phyloP scores from a whole-genome alignment of 2,113 vertebrate species.

The Potamarius usumacintae region DNA sequence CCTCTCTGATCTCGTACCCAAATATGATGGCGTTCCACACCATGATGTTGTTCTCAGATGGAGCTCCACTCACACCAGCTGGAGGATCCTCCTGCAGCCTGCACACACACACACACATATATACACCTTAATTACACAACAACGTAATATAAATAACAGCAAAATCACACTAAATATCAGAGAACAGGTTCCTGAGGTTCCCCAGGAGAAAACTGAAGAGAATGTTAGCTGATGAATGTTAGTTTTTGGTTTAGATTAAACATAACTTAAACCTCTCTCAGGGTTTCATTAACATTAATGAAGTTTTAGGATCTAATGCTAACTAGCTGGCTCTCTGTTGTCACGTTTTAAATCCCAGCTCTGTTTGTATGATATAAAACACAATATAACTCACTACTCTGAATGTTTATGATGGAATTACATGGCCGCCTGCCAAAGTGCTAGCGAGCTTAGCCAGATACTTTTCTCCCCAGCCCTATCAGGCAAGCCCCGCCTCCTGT shows the following conservation, averaged over 20 bases:
- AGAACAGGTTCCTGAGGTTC: neutral
- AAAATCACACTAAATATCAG: neutral
- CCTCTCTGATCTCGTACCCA: conserved; percentile 74
- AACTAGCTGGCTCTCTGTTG: neutral
- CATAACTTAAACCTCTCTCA: neutral
- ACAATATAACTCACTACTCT: neutral
- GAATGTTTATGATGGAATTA: neutral
- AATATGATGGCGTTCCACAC: conserved; percentile 98
- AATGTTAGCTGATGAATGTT: neutral
- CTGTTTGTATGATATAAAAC: neutral
- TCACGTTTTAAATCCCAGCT: neutral
- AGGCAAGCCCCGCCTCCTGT: neutral
- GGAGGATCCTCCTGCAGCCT: conserved; percentile 97
- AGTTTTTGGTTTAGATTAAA: neutral
- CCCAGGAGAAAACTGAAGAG: neutral
- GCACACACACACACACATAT: conserved; percentile 22
- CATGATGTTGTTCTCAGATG: conserved; percentile 98
- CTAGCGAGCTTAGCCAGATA: too few relatives aligned
- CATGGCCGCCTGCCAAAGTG: neutral
- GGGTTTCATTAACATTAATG: neutral
- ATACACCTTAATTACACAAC: neutral
- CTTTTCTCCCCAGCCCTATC: neutral
- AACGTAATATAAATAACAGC: neutral
- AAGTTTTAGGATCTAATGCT: neutral
- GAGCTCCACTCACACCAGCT: conserved; percentile 91